Evolutionary conservation across 1,140 invertebrate species (phyloP).

Genomic region (Pseudomyrmex dendroicus): DNA sequence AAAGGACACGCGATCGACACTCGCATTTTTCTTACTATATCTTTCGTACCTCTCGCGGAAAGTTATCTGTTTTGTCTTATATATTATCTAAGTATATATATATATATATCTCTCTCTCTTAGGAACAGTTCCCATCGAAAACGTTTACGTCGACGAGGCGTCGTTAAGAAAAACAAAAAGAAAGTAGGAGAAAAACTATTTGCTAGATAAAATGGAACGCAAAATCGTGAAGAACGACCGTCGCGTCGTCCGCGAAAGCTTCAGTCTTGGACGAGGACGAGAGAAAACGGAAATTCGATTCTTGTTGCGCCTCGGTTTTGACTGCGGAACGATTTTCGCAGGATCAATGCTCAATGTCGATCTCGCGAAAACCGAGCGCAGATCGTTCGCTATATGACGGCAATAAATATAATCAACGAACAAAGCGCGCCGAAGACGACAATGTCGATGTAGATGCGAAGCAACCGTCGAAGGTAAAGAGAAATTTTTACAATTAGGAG

Average conservation of each 20-base stretch:
- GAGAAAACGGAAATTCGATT: constrained; percentile 68
- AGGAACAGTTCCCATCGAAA: constrained; percentile 85
- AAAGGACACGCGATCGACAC: constrained; percentile 16
- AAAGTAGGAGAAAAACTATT: constrained; percentile 60
- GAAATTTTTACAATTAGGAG: background rate
- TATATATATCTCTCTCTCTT: constrained; percentile 72
- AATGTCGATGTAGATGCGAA: constrained; percentile 65
- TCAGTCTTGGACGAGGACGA: constrained; percentile 83
- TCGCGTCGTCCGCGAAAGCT: constrained; percentile 68
- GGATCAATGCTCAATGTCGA: constrained; percentile 66
- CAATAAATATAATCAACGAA: constrained; percentile 83
- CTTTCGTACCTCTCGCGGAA: constrained; percentile 29
- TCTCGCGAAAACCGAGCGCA: constrained; percentile 74
- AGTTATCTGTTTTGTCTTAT: constrained; percentile 78
- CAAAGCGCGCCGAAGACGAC: constrained; percentile 73
- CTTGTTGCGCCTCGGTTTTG: constrained; percentile 43
- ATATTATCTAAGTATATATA: constrained; percentile 81
- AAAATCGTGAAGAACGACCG: constrained; percentile 69
- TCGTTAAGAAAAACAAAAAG: constrained; percentile 65
- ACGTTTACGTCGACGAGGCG: constrained; percentile 80
- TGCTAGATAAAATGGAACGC: constrained; percentile 58
- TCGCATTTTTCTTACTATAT: constrained; percentile 21
- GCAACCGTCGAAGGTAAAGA: constrained; percentile 62
- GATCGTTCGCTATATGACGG: constrained; percentile 58
- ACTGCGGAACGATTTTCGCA: constrained; percentile 70